These are phyloP conservation scores for Chelmon rostratus DNA, from an alignment of 2,797 vertebrate species.

Conservation along the genomic window DNA sequence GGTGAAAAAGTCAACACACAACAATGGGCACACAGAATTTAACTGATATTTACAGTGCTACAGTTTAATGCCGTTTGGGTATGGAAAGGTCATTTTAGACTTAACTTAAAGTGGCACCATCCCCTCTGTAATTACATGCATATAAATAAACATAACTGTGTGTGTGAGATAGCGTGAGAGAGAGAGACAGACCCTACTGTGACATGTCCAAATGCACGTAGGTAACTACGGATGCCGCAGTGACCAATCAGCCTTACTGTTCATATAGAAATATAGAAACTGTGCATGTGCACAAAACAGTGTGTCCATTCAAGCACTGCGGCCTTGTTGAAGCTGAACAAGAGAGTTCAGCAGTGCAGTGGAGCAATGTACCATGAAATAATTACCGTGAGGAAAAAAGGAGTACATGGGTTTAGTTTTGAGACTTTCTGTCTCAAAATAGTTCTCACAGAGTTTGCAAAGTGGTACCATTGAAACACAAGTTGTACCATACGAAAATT, in stretches of 20 bases:
- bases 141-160: neutral
- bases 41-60: slow-evolving; percentile 33
- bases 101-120: neutral
- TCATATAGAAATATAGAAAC: slow-evolving; percentile 1
- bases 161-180: neutral
- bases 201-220: neutral
- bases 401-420: slow-evolving; percentile 8
- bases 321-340: slow-evolving; percentile 11
- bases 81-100: slow-evolving; percentile 31
- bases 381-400: slow-evolving; percentile 17
- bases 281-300: neutral
- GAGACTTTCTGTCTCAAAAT: slow-evolving; percentile 20
- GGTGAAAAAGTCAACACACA: slow-evolving; percentile 36
- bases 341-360: slow-evolving; percentile 27
- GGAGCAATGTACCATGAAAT: slow-evolving; percentile 28
- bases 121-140: neutral
- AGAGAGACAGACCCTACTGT: neutral
- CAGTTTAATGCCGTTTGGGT: neutral
- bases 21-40: slow-evolving; percentile 16
- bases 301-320: slow-evolving; percentile 16
- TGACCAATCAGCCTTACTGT: too few relatives aligned
- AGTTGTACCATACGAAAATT: neutral
- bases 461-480: neutral
- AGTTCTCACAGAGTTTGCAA: slow-evolving; percentile 7
- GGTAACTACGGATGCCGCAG: too few relatives aligned